Evolutionary conservation across 2,797 vertebrate species (phyloP).

Genomic region (Buphagus erythrorhynchus): DNA sequence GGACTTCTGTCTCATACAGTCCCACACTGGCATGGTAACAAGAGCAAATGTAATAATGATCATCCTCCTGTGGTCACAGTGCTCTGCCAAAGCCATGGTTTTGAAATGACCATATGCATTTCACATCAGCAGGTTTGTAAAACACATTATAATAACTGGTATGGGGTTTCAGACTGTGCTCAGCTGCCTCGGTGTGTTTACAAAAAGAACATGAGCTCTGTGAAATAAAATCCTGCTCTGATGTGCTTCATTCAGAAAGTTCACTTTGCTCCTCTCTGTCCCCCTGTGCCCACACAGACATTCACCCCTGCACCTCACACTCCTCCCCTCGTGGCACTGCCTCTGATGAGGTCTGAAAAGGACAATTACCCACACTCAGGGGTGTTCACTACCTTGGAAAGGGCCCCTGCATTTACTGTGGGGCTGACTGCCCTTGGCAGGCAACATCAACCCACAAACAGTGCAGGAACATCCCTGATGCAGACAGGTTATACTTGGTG

Average conservation of each 20-base stretch:
- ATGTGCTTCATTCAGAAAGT: neutral
- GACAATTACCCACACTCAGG: accelerated
- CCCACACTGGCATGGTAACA: neutral
- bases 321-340: neutral
- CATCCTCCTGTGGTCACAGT: neutral
- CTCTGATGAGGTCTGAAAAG: neutral
- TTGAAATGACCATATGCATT: neutral
- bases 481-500: neutral
- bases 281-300: neutral
- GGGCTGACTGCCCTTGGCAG: neutral
- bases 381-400: neutral
- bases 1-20: neutral
- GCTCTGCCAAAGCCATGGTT: neutral
- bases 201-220: neutral
- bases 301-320: neutral
- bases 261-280: neutral
- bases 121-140: neutral
- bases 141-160: neutral
- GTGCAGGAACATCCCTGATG: accelerated
- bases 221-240: neutral
- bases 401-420: accelerated
- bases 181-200: neutral
- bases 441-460: neutral
- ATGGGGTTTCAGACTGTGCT: neutral
- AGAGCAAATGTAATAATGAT: neutral